Percentiles rank a stretch among this genome's conserved stretches.
phyloP scores from a whole-genome alignment of 2,113 vertebrate species.

The Lophochroa leadbeateri region DNA sequence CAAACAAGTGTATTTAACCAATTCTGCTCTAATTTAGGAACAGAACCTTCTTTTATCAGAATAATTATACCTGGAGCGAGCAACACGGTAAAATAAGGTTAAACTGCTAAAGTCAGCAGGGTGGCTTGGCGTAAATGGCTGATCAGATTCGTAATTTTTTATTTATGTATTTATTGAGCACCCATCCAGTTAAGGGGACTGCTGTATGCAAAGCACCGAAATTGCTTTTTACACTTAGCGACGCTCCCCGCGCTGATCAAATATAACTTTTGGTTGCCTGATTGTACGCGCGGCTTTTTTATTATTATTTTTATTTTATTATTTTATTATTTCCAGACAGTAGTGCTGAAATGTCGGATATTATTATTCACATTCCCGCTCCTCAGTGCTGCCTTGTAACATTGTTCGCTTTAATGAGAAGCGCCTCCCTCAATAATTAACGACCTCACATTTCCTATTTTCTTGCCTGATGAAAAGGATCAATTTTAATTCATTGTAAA shows the following conservation, averaged over 20 bases:
- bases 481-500: conserved; percentile 86
- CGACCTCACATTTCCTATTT: conserved; percentile 84
- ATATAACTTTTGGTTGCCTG: conserved; percentile 62
- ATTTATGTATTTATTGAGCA: conserved; percentile 60
- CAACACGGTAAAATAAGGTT: conserved; percentile 36
- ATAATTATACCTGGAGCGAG: conserved; percentile 45
- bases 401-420: conserved; percentile 81
- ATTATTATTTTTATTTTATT: neutral
- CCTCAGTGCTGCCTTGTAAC: conserved; percentile 76
- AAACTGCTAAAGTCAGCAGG: conserved; percentile 33
- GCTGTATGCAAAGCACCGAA: conserved; percentile 49
- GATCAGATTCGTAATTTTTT: conserved; percentile 61
- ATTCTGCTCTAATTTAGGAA: conserved; percentile 35
- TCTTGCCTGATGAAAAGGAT: conserved; percentile 86
- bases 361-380: conserved; percentile 75
- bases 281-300: conserved; percentile 6
- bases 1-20: conserved; percentile 63
- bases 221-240: conserved; percentile 68
- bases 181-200: conserved; percentile 42
- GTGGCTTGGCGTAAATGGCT: conserved; percentile 46
- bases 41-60: conserved; percentile 39
- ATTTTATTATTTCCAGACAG: conserved; percentile 47
- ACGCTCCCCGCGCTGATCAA: conserved; percentile 36
- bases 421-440: conserved; percentile 83
- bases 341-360: conserved; percentile 64